Evolutionary conservation across 64 coral and sea anemone genomes (phyloP).

Genomic region (Actinia equina): DNA sequence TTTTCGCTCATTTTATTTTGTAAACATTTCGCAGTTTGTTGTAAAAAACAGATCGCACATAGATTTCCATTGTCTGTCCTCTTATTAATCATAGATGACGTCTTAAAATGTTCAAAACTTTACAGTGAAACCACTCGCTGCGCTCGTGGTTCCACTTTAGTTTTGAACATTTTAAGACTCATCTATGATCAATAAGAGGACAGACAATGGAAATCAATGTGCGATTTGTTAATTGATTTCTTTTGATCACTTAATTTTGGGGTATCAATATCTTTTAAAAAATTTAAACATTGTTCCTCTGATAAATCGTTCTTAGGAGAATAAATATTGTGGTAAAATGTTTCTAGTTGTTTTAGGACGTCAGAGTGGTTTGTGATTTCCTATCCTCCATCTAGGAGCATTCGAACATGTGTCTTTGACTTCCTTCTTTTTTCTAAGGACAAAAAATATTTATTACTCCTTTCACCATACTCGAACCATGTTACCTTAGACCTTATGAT

Average conservation of each 20-base stretch:
- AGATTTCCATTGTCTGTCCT: too few relatives aligned
- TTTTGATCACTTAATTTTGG: not conserved
- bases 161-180: too few relatives aligned
- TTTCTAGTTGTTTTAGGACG: not conserved
- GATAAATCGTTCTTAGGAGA: not conserved
- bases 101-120: too few relatives aligned
- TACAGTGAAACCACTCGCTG: too few relatives aligned
- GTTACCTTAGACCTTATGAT: not conserved
- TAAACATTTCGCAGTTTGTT: too few relatives aligned
- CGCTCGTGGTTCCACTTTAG: too few relatives aligned
- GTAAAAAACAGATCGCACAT: too few relatives aligned
- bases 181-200: too few relatives aligned
- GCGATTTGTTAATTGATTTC: not conserved
- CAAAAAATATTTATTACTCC: slow-evolving; percentile 25
- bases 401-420: slow-evolving; percentile 7
- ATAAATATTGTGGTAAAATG: not conserved
- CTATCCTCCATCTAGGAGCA: not conserved
- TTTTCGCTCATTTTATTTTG: too few relatives aligned
- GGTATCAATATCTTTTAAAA: not conserved
- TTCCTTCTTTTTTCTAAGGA: slow-evolving; percentile 25
- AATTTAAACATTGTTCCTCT: not conserved
- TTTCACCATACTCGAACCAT: slow-evolving; percentile 29
- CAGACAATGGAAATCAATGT: too few relatives aligned
- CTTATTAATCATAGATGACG: too few relatives aligned
- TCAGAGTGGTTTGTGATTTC: not conserved